Conservation (phyloP, 2,888 invertebrate species). For the Euproctis similis region DNA sequence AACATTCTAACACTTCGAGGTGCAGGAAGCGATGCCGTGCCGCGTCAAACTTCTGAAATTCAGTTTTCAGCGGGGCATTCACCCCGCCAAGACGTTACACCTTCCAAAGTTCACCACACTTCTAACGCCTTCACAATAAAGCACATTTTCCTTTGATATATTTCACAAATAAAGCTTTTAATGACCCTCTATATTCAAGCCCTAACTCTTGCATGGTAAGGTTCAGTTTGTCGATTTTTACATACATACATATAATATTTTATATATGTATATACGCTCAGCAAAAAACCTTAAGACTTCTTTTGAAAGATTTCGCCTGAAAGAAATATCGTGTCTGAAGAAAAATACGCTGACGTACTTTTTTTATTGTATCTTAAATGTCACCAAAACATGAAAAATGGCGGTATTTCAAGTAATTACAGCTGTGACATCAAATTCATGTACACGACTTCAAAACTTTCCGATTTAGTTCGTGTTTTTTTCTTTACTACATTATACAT, state of each 20-base stretch:
- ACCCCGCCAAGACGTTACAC: conserved; percentile 37
- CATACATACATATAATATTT: conserved; percentile 24
- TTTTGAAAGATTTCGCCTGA: conserved; percentile 40
- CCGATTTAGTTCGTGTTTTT: no score
- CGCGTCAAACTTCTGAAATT: conserved; percentile 58
- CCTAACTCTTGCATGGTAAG: conserved; percentile 29
- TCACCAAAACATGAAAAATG: no score
- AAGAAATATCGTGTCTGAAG: conserved; percentile 35
- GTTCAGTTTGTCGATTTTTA: conserved; percentile 27
- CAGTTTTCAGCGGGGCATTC: conserved; percentile 60
- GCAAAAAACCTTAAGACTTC: conserved; percentile 34
- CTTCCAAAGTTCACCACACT: conserved; percentile 24
- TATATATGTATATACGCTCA: conserved; percentile 26
- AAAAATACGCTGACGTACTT: conserved; percentile 25
- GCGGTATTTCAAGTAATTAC: no score
- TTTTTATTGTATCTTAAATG: conserved; percentile 11
- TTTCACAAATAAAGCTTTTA: conserved; percentile 35
- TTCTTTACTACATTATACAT: no score
- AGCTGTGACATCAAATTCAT: no score
- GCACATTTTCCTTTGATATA: conserved; percentile 13
- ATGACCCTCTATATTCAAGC: conserved; percentile 34
- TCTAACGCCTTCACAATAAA: conserved; percentile 25
- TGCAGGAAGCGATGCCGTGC: conserved; percentile 57
- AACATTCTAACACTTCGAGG: conserved; percentile 37
- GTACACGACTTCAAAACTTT: no score